Base-by-base conservation (phyloP, 2,113 vertebrate species). In the Tachysurus fulvidraco region DNA sequence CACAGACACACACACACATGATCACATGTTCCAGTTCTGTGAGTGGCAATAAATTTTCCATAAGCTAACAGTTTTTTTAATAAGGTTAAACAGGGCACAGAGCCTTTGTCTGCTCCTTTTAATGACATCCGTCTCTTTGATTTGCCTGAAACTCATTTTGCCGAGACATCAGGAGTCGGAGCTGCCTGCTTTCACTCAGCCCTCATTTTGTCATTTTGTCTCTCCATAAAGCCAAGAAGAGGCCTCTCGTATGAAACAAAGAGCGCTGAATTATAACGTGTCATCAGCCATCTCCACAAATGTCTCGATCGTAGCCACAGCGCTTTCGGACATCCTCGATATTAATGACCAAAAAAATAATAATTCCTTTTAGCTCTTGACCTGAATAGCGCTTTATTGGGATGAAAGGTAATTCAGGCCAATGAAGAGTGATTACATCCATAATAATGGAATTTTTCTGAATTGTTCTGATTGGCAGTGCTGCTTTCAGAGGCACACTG, bases 221-320 rank as follows among this genome's bases (percentile, higher is more conserved):
- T 73, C 77, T 62, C 85, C 64, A 79, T 81, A 79, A 69, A 82
- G 59, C 67, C 59, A n/a, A 41, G 69, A 83, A 81, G 54, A 57
- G 59, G 62, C 59, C 86, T 88, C 81, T 88, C 85, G 86, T 91
- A 82, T 89, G 88, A 91, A 91, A 91, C 88, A 91, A 91, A 91
- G 90, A 80, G 77, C 44, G 30, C 54, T 23, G 81, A 88, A 89
- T 91, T 86, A 89, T 85, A 88, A 54, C 59, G 9, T 88, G 86
- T 88, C 90, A 89, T 87, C 87, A 87, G 59, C 71, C 57, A 59
- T 81, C 81, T 82, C 62, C 16, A 69, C 67, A 82, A 88, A 86
- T 28, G 76, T 76, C 71, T 83, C 60, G 81, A 91, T 88, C 80
- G 86, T 86, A 86, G 71, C 78, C 23, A 57, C 52, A 30, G 86